Evolutionary conservation across 2,113 vertebrate genomes (phyloP).

Genomic region (Anser brachyrhynchus): DNA sequence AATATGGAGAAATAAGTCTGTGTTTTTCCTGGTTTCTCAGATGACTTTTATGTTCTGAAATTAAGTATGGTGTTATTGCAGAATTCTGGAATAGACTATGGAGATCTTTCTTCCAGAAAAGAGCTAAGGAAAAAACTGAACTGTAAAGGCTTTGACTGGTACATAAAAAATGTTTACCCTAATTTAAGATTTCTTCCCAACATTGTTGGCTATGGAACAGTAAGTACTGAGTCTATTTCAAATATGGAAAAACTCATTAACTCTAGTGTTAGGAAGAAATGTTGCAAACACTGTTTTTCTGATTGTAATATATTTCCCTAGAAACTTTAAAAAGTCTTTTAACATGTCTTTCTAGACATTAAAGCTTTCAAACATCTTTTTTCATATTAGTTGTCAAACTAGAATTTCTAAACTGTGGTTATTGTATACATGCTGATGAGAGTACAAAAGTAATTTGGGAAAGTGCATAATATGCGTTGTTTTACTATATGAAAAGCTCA

Average conservation of each 20-base stretch:
- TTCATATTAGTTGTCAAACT: neutral
- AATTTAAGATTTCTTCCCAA: slow-evolving; percentile 2
- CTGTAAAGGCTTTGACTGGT: slow-evolving; percentile 69
- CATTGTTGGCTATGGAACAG: slow-evolving; percentile 39
- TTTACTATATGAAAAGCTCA: neutral
- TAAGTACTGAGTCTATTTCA: neutral
- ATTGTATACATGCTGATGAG: neutral
- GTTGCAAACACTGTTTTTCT: neutral
- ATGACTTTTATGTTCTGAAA: neutral
- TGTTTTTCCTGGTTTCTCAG: neutral
- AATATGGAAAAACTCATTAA: neutral
- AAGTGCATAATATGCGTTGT: neutral
- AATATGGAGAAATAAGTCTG: neutral
- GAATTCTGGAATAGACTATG: slow-evolving; percentile 55
- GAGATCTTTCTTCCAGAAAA: slow-evolving; percentile 66
- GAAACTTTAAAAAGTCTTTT: neutral
- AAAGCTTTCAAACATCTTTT: neutral
- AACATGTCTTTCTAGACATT: neutral
- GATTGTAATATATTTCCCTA: neutral
- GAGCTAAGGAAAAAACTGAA: slow-evolving; percentile 53
- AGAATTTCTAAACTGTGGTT: neutral
- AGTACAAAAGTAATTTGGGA: neutral
- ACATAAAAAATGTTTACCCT: slow-evolving; percentile 66
- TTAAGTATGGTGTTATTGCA: neutral
- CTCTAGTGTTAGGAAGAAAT: neutral